Percentiles rank a stretch among this genome's conserved stretches.
These are phyloP conservation scores for Xestoiulus laeticollis DNA, from an alignment of 2,888 invertebrate species.

Conservation along the genomic window DNA sequence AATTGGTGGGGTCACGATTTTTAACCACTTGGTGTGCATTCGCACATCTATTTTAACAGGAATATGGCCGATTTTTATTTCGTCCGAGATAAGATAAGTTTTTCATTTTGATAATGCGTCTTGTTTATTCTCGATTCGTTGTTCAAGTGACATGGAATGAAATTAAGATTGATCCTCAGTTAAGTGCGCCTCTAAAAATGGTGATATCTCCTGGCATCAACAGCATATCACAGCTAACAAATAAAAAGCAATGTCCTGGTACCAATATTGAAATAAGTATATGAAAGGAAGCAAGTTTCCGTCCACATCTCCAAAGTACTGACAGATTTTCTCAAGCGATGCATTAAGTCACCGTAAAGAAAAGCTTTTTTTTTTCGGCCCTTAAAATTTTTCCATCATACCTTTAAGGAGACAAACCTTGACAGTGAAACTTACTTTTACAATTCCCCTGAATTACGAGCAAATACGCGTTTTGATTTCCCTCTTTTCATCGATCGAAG, in stretches of 20 bases:
- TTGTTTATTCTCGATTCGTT: too few relatives aligned
- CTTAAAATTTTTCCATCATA: background rate
- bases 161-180: background rate
- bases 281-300: background rate
- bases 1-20: too few relatives aligned
- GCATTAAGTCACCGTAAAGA: background rate
- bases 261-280: background rate
- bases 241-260: background rate
- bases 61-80: too few relatives aligned
- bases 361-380: constrained; percentile 1
- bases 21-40: too few relatives aligned
- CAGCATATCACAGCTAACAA: background rate
- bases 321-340: background rate
- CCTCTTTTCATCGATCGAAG: constrained; percentile 7
- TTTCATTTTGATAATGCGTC: too few relatives aligned
- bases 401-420: constrained; percentile 11
- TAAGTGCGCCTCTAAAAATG: background rate
- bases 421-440: background rate
- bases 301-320: background rate
- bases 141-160: too few relatives aligned
- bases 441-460: constrained; percentile 26
- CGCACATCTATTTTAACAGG: too few relatives aligned
- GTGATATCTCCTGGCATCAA: background rate
- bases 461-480: constrained; percentile 12
- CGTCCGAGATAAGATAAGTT: too few relatives aligned